Evolutionary conservation across 1,140 invertebrate genomes (phyloP), one percentile per base, ranked within the genome.

Genomic region (Apis laboriosa): DNA sequence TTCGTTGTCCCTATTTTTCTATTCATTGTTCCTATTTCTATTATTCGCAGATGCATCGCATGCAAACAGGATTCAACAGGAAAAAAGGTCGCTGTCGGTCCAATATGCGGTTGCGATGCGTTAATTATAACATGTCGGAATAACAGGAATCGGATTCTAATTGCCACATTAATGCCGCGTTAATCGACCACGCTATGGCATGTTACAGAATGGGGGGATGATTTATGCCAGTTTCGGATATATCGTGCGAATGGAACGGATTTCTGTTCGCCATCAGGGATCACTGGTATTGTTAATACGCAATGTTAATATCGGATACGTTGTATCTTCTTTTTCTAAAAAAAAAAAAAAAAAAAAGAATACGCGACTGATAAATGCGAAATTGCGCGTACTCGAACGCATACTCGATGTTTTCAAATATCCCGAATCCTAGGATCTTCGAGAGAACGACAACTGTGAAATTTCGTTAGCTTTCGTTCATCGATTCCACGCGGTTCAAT

Each of bases 121-220:
- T 74, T 66, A 80, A 80, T 55, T 53, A 43, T n/a, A 49, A 43
- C 79, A 43, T 55, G 71, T 56, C 24, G 43, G 53, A 64, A 66
- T 66, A 80, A 75, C 72, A 75, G 61, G 34, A 49, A 80, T 75
- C 61, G 51, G n/a, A 21, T 49, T 67, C 79, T 80, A 80, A 80
- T 80, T 80, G 71, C 71, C 71, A 64, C 53, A 80, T 75, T 80
- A 80, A 80, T 66, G 71, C 34, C 71, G 53, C 73, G 61, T 80
- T 80, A 80, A 80, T 75, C 79, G 71, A 66, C 61, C 71, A 43
- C 61, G n/a, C 11, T 17, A n/a, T 49, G 43, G n/a, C 19, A 55
- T 28, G 71, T 55, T 56, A 58, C 53, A 51, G 28, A 56, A 66
- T 55, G 51, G 61, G n/a, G 68, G 55, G 55, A 75, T 75, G 79